Evolutionary conservation across 2,888 invertebrate species (phyloP).

Genomic region (Pristionchus maxplancki): DNA sequence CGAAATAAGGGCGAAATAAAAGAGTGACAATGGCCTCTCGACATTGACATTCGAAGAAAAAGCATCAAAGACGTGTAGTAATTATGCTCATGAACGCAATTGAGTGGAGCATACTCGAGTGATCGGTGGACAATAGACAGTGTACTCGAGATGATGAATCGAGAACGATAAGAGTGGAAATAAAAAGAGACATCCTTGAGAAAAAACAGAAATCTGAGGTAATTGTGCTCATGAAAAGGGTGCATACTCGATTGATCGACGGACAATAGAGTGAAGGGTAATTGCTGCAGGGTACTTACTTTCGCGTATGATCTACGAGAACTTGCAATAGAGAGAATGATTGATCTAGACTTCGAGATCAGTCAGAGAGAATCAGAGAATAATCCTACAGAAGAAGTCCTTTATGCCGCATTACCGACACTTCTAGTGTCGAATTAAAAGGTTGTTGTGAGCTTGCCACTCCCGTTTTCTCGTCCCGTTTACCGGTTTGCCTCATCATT

Average conservation of each 20-base stretch:
- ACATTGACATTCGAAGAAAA: neutral
- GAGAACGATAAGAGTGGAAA: too few species aligned
- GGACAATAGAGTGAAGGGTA: neutral
- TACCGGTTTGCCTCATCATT: slow-evolving; percentile 18
- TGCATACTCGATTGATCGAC: neutral
- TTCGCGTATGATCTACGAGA: neutral
- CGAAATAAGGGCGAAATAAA: neutral
- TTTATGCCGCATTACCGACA: neutral
- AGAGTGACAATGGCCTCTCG: neutral
- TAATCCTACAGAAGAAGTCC: neutral
- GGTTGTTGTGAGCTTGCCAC: neutral
- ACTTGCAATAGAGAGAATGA: neutral
- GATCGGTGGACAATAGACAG: too few species aligned
- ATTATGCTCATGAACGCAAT: neutral
- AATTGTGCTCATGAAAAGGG: neutral
- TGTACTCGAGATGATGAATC: too few species aligned
- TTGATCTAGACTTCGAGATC: neutral
- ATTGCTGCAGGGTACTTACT: neutral
- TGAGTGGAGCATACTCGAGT: too few species aligned
- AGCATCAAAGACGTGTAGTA: neutral
- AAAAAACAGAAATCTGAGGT: neutral
- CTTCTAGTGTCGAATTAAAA: neutral
- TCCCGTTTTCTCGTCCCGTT: neutral
- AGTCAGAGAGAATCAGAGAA: neutral
- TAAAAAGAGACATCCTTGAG: neutral